Base-by-base conservation (phyloP, 2,888 invertebrate genomes). In the Nowickia ferox region DNA sequence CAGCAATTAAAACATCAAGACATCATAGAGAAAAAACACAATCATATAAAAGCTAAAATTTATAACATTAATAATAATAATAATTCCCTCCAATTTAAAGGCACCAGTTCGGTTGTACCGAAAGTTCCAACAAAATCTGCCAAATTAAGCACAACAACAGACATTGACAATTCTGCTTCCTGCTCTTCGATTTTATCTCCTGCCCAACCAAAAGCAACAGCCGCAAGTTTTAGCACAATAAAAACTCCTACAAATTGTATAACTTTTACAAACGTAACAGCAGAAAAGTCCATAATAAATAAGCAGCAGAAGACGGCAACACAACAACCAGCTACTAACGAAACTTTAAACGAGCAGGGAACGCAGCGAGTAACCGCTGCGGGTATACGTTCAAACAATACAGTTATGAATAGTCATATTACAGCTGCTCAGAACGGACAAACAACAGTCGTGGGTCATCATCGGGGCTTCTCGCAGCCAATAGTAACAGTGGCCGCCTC, bases 331-430 rank as follows among this genome's bases (percentile, higher is more conserved):
- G 57, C 55, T 2, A 48, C 61, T 9, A 44, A n/a, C 17, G 78
- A 79, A 38, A 68, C 61, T 38, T 42, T 11, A 4, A 65, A 61
- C 11, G 22, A 68, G 53, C 11, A 65, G 61, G 59, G 42, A 46
- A 75, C 84, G 79, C 82, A 83, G 85, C 59, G 85, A 65, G 55
- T 81, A 46, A 78, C 42, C 15, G 51, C 61, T 75, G 82, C 87
- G 79, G 75, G 69, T 55, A 79, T 44, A 79, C 71, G 76, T 78
- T 78, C 42, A 11, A 82, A 79, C 51, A 84, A 66, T 53, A 82
- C 88, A 90, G 92, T 92, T 90, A 93, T 93, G 93, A 93, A 93
- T 89, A 93, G 93, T 90, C 93, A 93, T 92, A 92, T 92, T 84
- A 93, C 93, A 84, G 93, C 92, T 87, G 90, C 91, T 87, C 92